These are phyloP conservation scores for Mythimna lalbum DNA, from an alignment of 2,888 invertebrate genomes.

Conservation along the genomic window DNA sequence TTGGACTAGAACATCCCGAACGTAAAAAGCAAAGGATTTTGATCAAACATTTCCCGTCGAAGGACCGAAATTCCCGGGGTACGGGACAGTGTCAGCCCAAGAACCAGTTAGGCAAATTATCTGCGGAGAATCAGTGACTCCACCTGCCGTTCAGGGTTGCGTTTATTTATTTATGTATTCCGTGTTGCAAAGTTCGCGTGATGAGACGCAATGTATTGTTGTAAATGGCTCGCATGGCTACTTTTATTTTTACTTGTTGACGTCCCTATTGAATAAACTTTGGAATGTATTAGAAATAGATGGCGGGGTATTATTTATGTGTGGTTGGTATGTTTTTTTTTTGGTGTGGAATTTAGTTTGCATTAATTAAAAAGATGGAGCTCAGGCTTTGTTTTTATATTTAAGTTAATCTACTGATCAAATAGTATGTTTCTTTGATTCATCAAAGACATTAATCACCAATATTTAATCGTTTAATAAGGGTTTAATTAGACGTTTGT, in stretches of 20 bases:
- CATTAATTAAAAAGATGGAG: not conserved
- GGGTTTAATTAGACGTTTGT: too few species aligned
- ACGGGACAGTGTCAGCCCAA: conserved; percentile 77
- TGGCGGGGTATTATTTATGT: conserved; percentile 29
- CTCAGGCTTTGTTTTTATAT: not conserved
- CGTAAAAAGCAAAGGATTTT: conserved; percentile 16
- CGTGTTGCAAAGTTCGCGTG: conserved; percentile 64
- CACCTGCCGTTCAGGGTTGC: conserved; percentile 83
- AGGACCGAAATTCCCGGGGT: conserved; percentile 37
- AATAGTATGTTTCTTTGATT: not conserved
- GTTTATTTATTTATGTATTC: conserved; percentile 72
- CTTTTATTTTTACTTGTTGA: conserved; percentile 56
- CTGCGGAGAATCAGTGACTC: conserved; percentile 84
- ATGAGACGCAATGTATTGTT: conserved; percentile 66
- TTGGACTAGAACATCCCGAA: not conserved
- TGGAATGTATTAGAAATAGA: conserved; percentile 60
- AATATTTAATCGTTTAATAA: not conserved
- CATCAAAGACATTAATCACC: not conserved
- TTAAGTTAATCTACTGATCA: not conserved
- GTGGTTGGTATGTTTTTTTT: not conserved
- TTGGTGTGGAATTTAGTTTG: not conserved
- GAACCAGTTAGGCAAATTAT: conserved; percentile 89
- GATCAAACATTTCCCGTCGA: not conserved
- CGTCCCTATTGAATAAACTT: conserved; percentile 54
- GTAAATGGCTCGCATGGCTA: conserved; percentile 58